These are phyloP conservation scores for Tenebrio molitor DNA, from an alignment of 1,140 invertebrate genomes.

Conservation along the genomic window DNA sequence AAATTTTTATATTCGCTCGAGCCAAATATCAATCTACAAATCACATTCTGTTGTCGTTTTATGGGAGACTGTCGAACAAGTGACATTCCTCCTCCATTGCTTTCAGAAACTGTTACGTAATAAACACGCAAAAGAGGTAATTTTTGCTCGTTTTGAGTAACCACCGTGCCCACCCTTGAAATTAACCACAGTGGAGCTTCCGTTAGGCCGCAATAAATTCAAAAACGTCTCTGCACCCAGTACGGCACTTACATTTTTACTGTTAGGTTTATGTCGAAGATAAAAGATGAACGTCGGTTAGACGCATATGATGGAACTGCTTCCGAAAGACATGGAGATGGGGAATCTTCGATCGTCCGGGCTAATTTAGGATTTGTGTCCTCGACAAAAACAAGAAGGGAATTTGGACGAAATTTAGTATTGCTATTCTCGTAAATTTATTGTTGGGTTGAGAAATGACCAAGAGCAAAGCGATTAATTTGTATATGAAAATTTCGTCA, in stretches of 20 bases:
- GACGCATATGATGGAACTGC: constrained; percentile 9
- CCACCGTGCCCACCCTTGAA: neutral
- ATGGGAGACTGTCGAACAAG: too few species aligned
- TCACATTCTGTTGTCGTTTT: too few species aligned
- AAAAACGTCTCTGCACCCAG: neutral
- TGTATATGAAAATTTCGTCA: constrained; percentile 1
- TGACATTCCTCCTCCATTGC: too few species aligned
- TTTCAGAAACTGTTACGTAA: too few species aligned
- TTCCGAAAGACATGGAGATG: neutral
- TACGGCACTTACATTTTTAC: constrained; percentile 26
- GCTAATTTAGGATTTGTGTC: neutral
- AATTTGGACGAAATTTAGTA: too few species aligned
- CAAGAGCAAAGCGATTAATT: too few species aligned
- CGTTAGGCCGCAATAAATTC: constrained; percentile 6
- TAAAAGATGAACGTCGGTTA: constrained; percentile 15
- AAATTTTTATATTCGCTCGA: too few species aligned
- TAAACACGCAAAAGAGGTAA: too few species aligned
- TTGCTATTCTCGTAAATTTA: too few species aligned
- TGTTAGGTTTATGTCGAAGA: constrained; percentile 4
- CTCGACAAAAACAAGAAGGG: neutral
- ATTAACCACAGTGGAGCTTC: constrained; percentile 2
- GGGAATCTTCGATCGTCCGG: neutral
- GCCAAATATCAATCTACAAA: too few species aligned
- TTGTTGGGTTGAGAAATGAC: too few species aligned
- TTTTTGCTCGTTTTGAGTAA: neutral